phyloP scores from a whole-genome alignment of 2,797 vertebrate genomes.

The Oreochromis mossambicus region DNA sequence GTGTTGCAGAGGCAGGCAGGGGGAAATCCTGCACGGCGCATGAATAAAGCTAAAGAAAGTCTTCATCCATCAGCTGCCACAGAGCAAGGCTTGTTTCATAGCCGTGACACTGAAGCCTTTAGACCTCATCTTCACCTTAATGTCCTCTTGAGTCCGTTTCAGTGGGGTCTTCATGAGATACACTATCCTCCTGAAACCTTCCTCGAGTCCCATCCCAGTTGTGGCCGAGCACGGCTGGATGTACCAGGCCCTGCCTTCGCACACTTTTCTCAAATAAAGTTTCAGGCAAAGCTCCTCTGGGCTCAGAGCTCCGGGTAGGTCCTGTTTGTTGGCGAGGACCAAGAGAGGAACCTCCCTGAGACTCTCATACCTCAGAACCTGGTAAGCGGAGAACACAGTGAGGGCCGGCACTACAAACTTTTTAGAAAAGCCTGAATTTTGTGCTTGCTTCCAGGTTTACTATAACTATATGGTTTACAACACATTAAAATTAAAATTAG shows the following conservation, averaged over 20 bases:
- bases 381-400: neutral
- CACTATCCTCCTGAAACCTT: constrained; percentile 79
- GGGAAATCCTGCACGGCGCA: neutral
- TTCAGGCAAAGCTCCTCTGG: constrained; percentile 80
- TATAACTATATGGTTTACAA: neutral
- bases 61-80: constrained; percentile 24
- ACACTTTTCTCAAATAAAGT: constrained; percentile 79
- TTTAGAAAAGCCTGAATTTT: neutral
- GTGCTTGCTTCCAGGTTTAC: neutral
- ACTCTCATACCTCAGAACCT: constrained; percentile 75
- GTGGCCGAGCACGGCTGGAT: constrained; percentile 88
- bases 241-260: constrained; percentile 85
- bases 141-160: constrained; percentile 76
- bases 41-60: neutral
- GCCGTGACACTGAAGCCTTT: constrained; percentile 50
- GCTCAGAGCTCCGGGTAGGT: constrained; percentile 79
- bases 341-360: constrained; percentile 80
- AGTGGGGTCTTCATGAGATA: constrained; percentile 78
- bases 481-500: neutral
- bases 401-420: neutral
- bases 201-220: constrained; percentile 80
- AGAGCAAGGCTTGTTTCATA: constrained; percentile 26
- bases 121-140: constrained; percentile 62
- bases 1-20: neutral
- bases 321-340: constrained; percentile 92